Evolutionary conservation across 2,888 invertebrate species (phyloP), one percentile per base, ranked within the genome.

Genomic region (Alcis repandata): DNA sequence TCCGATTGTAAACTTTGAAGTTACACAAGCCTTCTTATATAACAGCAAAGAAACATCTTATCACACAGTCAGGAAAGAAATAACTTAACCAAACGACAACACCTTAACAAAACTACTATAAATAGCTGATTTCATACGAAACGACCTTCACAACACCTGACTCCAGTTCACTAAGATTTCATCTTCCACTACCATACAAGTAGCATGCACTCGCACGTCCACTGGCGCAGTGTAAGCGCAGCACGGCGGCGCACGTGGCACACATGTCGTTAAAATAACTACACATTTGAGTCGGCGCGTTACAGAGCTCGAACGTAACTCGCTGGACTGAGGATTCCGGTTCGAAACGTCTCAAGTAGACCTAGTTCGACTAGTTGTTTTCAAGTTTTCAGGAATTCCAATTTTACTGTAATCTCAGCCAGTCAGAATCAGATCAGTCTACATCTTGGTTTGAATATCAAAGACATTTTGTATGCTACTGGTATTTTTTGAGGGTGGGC

Each of bases 171-270:
- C 6, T 13, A 11, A 20, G 3, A 46, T 46, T 13, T 22, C n/a
- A 20, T 7, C 11, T 15, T 10, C 1, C 17, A 33, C 11, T 19
- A 15, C 7, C 17, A 48, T 48, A 10, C 15, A 4, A 43, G 13
- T 2, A 6, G 6, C 3, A 2, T 33, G 22, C 1, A 46, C 22
- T 38, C 6, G 40, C 17, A 8, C 2, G 20, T 38, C 15, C 10
- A 33, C 46, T 58, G 27, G 38, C 19, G 1, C 20, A 1, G 17
- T 66, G 57, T 51, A 51, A 66, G 63, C 58, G 53, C 65, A 53
- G 61, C 68, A 36, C 63, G 46, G 45, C 36, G 11, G 33, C 59
- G 58, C 68, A 68, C 68, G 70, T 70, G 70, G 63, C 54, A 58
- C 63, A 58, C 68, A 40, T 19, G 20, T 46, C 45, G 65, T 66